Percentiles rank a stretch among this genome's conserved stretches.
Conservation (phyloP, 2,888 invertebrate species). For the Lagria hirta region DNA sequence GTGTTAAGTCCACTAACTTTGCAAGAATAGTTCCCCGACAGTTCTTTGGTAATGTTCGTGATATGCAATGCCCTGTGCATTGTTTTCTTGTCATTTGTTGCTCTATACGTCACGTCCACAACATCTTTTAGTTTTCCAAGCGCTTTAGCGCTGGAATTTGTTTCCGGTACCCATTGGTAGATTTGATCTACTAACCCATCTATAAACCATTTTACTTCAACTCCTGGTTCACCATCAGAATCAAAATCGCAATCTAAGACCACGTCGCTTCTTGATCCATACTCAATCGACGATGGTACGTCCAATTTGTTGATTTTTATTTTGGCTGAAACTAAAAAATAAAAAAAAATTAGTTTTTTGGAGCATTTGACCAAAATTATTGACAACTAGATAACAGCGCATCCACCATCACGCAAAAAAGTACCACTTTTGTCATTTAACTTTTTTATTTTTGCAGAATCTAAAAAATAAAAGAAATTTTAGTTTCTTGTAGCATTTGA, state of each 20-base stretch:
- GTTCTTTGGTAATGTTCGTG: constrained; percentile 53
- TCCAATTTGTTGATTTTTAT: constrained; percentile 42
- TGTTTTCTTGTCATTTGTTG: constrained; percentile 50
- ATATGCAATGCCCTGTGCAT: constrained; percentile 60
- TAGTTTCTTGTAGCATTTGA: too few species aligned
- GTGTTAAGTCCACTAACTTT: constrained; percentile 56
- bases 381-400: too few species aligned
- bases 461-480: too few species aligned
- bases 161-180: constrained; percentile 56
- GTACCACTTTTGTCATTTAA: too few species aligned
- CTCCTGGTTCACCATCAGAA: constrained; percentile 47
- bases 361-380: not conserved
- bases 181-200: constrained; percentile 53
- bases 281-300: constrained; percentile 39
- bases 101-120: constrained; percentile 52
- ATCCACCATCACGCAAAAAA: too few species aligned
- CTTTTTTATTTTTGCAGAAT: too few species aligned
- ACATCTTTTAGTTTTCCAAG: constrained; percentile 48
- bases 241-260: constrained; percentile 58
- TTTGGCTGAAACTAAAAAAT: constrained; percentile 38
- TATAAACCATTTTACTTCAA: constrained; percentile 58
- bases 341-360: constrained; percentile 1
- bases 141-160: constrained; percentile 41
- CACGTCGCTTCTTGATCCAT: constrained; percentile 43
- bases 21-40: constrained; percentile 60